A percentile compares a stretch with the other conserved stretches of the same genome.
These are phyloP conservation scores for Carduelis carduelis DNA, from an alignment of 2,797 vertebrate genomes.

Conservation along the genomic window DNA sequence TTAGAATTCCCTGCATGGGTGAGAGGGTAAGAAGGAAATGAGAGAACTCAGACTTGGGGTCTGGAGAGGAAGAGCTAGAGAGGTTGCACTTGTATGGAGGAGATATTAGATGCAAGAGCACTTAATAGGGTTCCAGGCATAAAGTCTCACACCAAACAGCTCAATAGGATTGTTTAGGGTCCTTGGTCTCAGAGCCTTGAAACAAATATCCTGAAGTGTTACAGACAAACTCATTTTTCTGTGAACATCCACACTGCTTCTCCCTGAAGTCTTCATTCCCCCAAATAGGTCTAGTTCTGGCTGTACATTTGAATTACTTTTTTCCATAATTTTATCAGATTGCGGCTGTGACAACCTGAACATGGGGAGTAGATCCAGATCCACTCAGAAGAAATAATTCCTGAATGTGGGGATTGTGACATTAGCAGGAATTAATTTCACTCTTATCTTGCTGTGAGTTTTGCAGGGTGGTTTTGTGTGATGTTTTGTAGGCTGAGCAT, in stretches of 20 bases:
- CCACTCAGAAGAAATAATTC: background rate
- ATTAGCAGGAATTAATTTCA: background rate
- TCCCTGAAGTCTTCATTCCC: background rate
- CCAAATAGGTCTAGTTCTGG: background rate
- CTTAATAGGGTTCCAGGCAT: background rate
- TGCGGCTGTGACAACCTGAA: background rate
- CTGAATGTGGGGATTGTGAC: background rate
- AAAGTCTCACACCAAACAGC: background rate
- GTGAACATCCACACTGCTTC: background rate
- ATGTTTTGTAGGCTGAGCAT: background rate
- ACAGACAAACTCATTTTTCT: background rate
- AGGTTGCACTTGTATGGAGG: background rate
- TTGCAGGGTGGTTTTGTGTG: background rate
- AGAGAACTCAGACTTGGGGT: background rate
- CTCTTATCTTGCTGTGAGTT: background rate
- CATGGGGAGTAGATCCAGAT: background rate
- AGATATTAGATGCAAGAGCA: background rate
- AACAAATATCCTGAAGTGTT: background rate
- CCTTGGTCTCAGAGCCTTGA: background rate
- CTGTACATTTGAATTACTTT: background rate
- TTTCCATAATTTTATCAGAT: background rate
- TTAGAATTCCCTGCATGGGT: background rate
- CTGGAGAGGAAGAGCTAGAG: background rate
- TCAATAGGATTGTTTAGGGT: background rate
- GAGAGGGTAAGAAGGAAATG: background rate